Evolutionary conservation across 2,888 invertebrate species (phyloP).

Genomic region (Acanthococcus lagerstroemiae): DNA sequence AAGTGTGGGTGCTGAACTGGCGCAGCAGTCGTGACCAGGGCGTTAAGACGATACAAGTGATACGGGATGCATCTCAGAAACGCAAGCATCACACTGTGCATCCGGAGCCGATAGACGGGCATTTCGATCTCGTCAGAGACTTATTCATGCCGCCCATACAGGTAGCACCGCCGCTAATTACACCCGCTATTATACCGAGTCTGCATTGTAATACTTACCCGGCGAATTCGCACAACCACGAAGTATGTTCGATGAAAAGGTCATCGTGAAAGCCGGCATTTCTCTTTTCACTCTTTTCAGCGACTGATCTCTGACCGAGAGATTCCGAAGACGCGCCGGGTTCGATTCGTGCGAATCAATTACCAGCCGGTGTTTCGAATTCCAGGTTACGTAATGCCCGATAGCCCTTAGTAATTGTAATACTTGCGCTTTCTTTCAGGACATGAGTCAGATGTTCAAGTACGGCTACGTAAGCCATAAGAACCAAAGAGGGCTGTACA

Average conservation of each 20-base stretch:
- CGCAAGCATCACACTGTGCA: conserved; percentile 61
- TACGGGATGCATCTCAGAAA: conserved; percentile 60
- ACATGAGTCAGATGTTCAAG: conserved; percentile 52
- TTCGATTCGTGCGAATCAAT: too few species aligned
- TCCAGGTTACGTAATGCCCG: too few species aligned
- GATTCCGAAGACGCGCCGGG: too few species aligned
- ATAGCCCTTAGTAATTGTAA: too few species aligned
- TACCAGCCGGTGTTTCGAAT: too few species aligned
- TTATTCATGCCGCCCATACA: conserved; percentile 53
- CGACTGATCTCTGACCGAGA: too few species aligned
- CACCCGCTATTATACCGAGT: background rate
- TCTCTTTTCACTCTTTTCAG: too few species aligned
- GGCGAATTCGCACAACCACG: too few species aligned
- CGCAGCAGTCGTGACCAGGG: conserved; percentile 50
- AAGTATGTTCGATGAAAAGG: background rate
- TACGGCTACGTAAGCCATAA: conserved; percentile 65
- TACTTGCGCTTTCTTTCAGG: conserved; percentile 41
- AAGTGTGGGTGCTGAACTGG: conserved; percentile 66
- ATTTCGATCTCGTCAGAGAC: conserved; percentile 59
- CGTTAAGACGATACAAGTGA: conserved; percentile 59
- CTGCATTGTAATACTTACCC: too few species aligned
- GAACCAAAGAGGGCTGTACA: conserved; percentile 60
- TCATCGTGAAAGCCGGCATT: too few species aligned
- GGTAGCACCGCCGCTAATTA: conserved; percentile 42
- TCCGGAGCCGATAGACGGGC: conserved; percentile 63